These are phyloP conservation scores for Adrianichthys oophorus DNA, from an alignment of 2,797 vertebrate genomes.

Conservation along the genomic window DNA sequence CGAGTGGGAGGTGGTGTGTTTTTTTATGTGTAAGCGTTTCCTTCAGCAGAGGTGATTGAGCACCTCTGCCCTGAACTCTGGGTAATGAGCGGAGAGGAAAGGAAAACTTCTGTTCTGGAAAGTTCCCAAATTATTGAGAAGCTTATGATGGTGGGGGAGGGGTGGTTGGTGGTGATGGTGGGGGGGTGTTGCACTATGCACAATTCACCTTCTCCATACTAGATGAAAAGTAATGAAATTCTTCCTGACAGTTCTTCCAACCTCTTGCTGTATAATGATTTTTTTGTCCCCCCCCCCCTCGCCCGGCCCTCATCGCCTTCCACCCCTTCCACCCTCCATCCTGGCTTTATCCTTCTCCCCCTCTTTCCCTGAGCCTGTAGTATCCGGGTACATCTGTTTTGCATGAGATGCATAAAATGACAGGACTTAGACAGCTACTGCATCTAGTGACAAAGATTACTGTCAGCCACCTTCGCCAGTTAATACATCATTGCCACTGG, in stretches of 20 bases:
- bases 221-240: constrained; percentile 86
- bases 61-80: constrained; percentile 80
- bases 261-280: constrained; percentile 81
- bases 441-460: constrained; percentile 95
- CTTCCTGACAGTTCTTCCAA: constrained; percentile 83
- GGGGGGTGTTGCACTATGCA: constrained; percentile 81
- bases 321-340: constrained; percentile 41
- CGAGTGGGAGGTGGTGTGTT: constrained; percentile 46
- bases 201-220: constrained; percentile 79
- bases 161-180: constrained; percentile 54
- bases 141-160: constrained; percentile 60
- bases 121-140: constrained; percentile 85
- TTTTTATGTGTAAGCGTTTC: constrained; percentile 74
- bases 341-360: constrained; percentile 47
- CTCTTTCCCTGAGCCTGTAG: constrained; percentile 68
- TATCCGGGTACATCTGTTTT: constrained; percentile 96
- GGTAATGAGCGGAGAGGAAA: constrained; percentile 78
- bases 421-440: constrained; percentile 97
- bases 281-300: constrained; percentile 45
- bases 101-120: constrained; percentile 78
- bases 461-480: constrained; percentile 91
- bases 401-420: constrained; percentile 97
- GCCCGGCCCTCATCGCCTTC: constrained; percentile 20
- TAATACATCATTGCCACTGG: constrained; percentile 97
- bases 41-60: constrained; percentile 77